Conservation (phyloP, 2,888 invertebrate species). For the Antheraea assamensis region DNA sequence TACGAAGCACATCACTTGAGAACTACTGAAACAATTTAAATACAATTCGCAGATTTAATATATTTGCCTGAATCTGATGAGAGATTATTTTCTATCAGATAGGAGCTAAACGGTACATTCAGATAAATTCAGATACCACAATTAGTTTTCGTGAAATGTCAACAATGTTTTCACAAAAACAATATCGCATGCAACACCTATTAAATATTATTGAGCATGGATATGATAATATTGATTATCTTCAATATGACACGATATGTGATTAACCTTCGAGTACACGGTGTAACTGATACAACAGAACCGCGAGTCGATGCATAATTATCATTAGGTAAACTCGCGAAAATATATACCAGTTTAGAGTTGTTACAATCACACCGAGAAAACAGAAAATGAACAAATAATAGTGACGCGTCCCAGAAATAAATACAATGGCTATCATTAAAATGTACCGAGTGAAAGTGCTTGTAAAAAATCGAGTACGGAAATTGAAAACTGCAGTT, state of each 20-base stretch:
- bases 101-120: too few relatives aligned
- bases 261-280: conserved; percentile 1
- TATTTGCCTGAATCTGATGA: too few relatives aligned
- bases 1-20: neutral
- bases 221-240: neutral
- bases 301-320: neutral
- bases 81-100: too few relatives aligned
- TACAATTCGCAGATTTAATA: neutral
- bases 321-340: neutral
- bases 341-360: neutral
- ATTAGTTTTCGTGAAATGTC: neutral
- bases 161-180: neutral
- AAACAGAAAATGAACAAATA: neutral
- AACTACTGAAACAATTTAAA: neutral
- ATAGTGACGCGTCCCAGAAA: neutral
- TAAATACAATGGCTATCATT: conserved; percentile 20
- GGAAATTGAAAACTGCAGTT: conserved; percentile 40
- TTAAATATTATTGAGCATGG: neutral
- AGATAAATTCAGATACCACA: neutral
- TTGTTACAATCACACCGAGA: neutral
- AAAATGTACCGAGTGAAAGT: conserved; percentile 21
- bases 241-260: neutral
- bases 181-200: neutral
- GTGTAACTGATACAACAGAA: neutral
- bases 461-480: conserved; percentile 30